Evolutionary conservation across 2,888 invertebrate genomes (phyloP), one percentile per base, ranked within the genome.

Genomic region (Phortica magna): DNA sequence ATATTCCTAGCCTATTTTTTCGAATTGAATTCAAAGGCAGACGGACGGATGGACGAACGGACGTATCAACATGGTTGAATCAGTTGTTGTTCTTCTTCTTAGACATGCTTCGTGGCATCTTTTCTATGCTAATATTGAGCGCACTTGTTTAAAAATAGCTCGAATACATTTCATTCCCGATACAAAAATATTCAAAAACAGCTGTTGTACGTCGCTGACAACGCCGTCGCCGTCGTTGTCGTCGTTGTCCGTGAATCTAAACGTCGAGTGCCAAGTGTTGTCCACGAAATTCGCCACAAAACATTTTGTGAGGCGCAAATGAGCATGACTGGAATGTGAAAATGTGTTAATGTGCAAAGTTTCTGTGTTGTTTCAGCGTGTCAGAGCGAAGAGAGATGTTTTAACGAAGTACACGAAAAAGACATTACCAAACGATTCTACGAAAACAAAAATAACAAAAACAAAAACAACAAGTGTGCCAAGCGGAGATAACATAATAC

Each of bases 321-420:
- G 10, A 71, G 48, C 17, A 59, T 31, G 10, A 43, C 19, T 41
- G 67, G 42, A 42, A 43, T 41, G 73, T 65, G 55, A 75, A 75
- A 75, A 68, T 75, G 85, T 84, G 85, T 83, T 87, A 86, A 86
- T 86, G 85, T 86, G 86, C 82, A 86, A 86, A 86, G 88, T 86
- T 86, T 86, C 82, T 78, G 85, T 31, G 43, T 48, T 74, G 53
- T 87, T 87, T 19, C 19, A 61, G 48, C 48, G 48, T 48, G 48
- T 14, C 61, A 19, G 61, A 61, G 61, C 22, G 61, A 31, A 43
- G 43, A 64, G 59, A 74, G 74, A 73, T 72, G n/a, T 76, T 59
- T 85, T 83, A 79, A 55, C 48, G 10, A 31, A 42, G 57, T 31
- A 31, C 70, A 61, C 17, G 73, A 77, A 68, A 72, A 76, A 75